Base-by-base conservation (phyloP, 2,113 vertebrate genomes). In the Ictalurus punctatus region DNA sequence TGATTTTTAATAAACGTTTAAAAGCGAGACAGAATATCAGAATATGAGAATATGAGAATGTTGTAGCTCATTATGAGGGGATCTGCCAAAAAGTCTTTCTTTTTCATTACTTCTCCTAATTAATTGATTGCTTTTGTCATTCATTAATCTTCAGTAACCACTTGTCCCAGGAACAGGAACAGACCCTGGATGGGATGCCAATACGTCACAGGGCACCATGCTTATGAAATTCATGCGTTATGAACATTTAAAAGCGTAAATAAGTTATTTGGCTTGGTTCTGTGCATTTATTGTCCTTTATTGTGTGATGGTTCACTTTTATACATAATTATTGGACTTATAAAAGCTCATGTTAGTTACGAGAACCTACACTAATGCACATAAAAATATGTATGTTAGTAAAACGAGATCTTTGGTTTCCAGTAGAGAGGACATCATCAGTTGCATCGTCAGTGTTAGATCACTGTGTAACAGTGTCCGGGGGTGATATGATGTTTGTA, bases 401-500 rank as follows among this genome's bases (percentile, higher is more conserved):
- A 44, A 82, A 61, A n/a, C 7, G 34, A 30, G 44, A 88, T 56
- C 10, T 58, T 87, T 5, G 63, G 85, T 83, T 89, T 91, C 84
- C 86, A 90, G 89, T 92, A 93, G 90, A 87, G 89, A 71, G 89
- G 25, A 59, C 80, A 37, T 82, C 80, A 73, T 58, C 4, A 19
- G 84, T 65, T 88, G 84, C 78, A 86, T 91, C 63, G 52, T 90
- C 84, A 81, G 76, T 83, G 86, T 89, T 44, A 58, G 48, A 81
- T 86, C 69, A 48, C 63, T n/a, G 65, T 78, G 63, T 80, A 73
- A 79, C 86, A 63, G 76, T 85, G 73, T 84, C 67, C 84, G 74
- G 48, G 76, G 80, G 54, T 89, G 78, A 87, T 89, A 78, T 84
- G 86, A 34, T 78, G 82, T 78, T 73, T 83, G 59, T 56, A 67